Conservation (phyloP, 1,140 invertebrate genomes). For the Caenorhabditis inopinata region DNA sequence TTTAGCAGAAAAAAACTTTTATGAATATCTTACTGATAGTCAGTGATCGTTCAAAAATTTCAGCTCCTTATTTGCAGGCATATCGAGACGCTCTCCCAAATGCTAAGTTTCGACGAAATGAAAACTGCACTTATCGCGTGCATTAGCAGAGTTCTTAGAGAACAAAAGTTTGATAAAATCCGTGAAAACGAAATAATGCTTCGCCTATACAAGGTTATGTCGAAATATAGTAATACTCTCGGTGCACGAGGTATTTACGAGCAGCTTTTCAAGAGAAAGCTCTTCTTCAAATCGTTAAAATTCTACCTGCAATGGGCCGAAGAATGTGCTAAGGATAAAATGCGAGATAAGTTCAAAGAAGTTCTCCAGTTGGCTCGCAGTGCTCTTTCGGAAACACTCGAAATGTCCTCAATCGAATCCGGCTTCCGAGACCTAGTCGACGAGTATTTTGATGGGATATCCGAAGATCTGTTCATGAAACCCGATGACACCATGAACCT, state of each 20-base stretch:
- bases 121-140: neutral
- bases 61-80: neutral
- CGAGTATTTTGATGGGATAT: neutral
- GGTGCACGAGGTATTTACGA: neutral
- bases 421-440: neutral
- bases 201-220: neutral
- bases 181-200: neutral
- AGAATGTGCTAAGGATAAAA: neutral
- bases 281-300: neutral
- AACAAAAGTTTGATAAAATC: neutral
- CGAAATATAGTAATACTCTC: neutral
- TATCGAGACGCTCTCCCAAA: neutral
- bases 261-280: neutral
- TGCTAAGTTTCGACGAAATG: neutral
- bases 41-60: neutral
- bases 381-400: neutral
- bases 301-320: slow-evolving; percentile 4
- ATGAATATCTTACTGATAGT: too few relatives aligned
- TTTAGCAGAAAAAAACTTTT: too few relatives aligned
- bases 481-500: neutral
- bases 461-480: neutral
- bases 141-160: neutral
- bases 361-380: neutral
- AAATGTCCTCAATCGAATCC: neutral
- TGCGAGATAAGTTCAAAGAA: neutral